Percentiles rank a stretch among this genome's conserved stretches.
Conservation (phyloP, 2,797 vertebrate species). For the Enoplosus armatus region DNA sequence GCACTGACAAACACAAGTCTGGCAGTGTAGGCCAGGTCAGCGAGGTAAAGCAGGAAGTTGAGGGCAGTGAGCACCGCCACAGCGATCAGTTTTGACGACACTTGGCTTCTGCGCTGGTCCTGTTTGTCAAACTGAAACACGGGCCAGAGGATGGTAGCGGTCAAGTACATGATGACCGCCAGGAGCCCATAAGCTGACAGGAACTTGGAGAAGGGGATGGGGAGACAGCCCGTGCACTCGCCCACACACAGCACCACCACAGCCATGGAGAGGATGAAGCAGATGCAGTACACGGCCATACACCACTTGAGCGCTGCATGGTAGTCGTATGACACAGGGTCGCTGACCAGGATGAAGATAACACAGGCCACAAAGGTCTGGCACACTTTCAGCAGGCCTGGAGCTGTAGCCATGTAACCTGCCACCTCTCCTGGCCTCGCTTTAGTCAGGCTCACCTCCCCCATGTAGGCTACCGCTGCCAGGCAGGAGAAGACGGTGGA, state of each 20-base stretch:
- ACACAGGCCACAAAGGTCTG: conserved; percentile 91
- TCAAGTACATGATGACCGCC: conserved; percentile 86
- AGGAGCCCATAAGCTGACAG: conserved; percentile 88
- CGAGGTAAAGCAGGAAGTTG: conserved; percentile 85
- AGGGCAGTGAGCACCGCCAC: conserved; percentile 79
- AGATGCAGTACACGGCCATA: conserved; percentile 92
- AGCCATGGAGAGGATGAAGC: conserved; percentile 90
- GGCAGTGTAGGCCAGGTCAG: conserved; percentile 82
- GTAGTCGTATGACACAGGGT: conserved; percentile 59
- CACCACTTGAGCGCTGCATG: conserved; percentile 88
- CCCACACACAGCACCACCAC: conserved; percentile 90
- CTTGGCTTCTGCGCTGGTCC: fast-evolving
- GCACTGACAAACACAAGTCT: conserved; percentile 80
- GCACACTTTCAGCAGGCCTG: conserved; percentile 91
- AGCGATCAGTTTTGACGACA: not conserved
- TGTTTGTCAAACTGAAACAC: conserved; percentile 87
- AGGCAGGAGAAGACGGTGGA: conserved; percentile 91
- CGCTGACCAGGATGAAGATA: conserved; percentile 89
- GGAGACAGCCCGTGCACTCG: conserved; percentile 89
- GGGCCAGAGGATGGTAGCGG: conserved; percentile 90
- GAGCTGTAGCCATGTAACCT: conserved; percentile 92
- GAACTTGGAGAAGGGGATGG: conserved; percentile 89
- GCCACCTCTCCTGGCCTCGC: conserved; percentile 90
- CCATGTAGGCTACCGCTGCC: conserved; percentile 86
- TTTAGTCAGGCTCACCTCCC: conserved; percentile 88